phyloP scores from a whole-genome alignment of 2,888 invertebrate genomes.

The Onthophagus sagittarius region DNA sequence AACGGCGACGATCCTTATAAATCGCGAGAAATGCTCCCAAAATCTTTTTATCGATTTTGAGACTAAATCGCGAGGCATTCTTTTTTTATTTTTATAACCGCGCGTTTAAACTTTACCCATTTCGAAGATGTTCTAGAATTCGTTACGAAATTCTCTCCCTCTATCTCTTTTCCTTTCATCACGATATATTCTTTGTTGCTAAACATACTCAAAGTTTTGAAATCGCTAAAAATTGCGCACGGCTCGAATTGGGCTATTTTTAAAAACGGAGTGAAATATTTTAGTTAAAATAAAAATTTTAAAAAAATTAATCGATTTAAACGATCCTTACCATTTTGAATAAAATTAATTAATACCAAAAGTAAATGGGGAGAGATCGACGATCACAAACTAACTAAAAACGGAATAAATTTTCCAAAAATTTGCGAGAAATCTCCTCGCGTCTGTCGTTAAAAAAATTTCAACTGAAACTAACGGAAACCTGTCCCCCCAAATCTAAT shows the following conservation, averaged over 20 bases:
- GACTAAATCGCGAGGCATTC: conserved; percentile 20
- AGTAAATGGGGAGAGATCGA: not conserved
- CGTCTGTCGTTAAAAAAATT: not conserved
- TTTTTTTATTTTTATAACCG: not conserved
- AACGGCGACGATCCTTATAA: conserved; percentile 11
- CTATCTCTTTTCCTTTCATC: not conserved
- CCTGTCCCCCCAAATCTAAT: not conserved
- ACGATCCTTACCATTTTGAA: not conserved
- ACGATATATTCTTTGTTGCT: not conserved
- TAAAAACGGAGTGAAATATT: not conserved
- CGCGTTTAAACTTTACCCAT: no score
- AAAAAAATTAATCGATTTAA: no score
- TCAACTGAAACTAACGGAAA: not conserved
- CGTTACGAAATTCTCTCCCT: not conserved
- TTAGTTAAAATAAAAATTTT: no score
- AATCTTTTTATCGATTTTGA: conserved; percentile 15
- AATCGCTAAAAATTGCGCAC: not conserved
- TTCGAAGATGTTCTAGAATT: not conserved
- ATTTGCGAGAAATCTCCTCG: not conserved
- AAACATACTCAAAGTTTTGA: not conserved
- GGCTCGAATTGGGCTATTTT: not conserved
- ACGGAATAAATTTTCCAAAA: not conserved
- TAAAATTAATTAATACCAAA: no score
- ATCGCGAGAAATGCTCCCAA: conserved; percentile 3
- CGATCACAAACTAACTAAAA: not conserved